Percentiles rank a stretch among this genome's conserved stretches.
Conservation (phyloP, 1,140 invertebrate species). For the Drosophila pseudoananassae region DNA sequence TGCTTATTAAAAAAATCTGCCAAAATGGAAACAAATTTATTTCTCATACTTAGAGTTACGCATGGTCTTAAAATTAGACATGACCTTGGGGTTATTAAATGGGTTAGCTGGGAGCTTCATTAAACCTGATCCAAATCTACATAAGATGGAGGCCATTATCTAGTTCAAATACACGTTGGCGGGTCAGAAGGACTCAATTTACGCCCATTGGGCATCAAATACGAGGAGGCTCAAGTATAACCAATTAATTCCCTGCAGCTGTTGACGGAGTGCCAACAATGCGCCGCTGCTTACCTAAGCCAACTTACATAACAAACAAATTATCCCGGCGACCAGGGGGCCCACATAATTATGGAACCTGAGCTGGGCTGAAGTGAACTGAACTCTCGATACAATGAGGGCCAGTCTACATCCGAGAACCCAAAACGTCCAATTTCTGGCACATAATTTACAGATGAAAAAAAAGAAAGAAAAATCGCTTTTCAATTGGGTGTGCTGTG, state of each 20-base stretch:
- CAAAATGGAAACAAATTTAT: too few species aligned
- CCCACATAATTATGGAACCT: slow-evolving; percentile 68
- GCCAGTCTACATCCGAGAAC: slow-evolving; percentile 43
- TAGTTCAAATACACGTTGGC: slow-evolving; percentile 21
- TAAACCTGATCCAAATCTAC: neutral
- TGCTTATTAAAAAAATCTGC: too few species aligned
- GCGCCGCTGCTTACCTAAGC: slow-evolving; percentile 37
- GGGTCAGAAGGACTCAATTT: neutral
- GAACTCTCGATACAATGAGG: slow-evolving; percentile 47
- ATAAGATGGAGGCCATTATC: slow-evolving; percentile 11
- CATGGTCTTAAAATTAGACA: too few species aligned
- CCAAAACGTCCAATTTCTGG: slow-evolving; percentile 64
- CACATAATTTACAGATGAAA: slow-evolving; percentile 67
- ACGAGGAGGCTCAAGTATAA: slow-evolving; percentile 18
- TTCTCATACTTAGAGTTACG: too few species aligned
- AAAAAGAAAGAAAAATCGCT: slow-evolving; percentile 66
- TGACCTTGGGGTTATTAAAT: too few species aligned
- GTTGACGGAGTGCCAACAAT: slow-evolving; percentile 51
- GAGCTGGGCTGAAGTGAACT: slow-evolving; percentile 26
- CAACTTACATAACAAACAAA: slow-evolving; percentile 74
- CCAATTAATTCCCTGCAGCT: slow-evolving; percentile 53
- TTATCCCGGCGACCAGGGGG: slow-evolving; percentile 46
- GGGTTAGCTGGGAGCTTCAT: neutral
- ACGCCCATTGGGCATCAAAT: slow-evolving; percentile 1
- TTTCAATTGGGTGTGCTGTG: slow-evolving; percentile 52